Conservation (phyloP, 2,888 invertebrate species). For the Onchidella celtica region DNA sequence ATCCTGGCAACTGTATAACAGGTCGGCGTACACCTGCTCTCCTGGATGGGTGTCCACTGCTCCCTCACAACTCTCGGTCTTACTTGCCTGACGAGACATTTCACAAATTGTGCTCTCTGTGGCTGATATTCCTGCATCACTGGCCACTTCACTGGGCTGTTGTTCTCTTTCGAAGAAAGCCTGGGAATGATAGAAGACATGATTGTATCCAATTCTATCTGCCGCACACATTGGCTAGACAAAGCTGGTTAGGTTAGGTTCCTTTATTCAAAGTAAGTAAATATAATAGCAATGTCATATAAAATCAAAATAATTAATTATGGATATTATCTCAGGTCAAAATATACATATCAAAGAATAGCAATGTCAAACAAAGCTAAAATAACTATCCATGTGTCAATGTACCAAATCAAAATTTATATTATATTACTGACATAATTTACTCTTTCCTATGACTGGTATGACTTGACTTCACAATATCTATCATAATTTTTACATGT, state of each 20-base stretch:
- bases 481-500: too few relatives aligned
- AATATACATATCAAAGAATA: background rate
- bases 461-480: too few relatives aligned
- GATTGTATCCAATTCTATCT: background rate
- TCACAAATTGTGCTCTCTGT: slow-evolving; percentile 70
- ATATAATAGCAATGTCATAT: too few relatives aligned
- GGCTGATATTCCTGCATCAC: slow-evolving; percentile 58
- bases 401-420: too few relatives aligned
- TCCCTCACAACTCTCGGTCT: slow-evolving; percentile 72
- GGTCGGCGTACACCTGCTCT: slow-evolving; percentile 57
- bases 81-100: slow-evolving; percentile 74
- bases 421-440: too few relatives aligned
- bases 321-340: background rate
- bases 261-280: too few relatives aligned
- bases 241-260: background rate
- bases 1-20: slow-evolving; percentile 38
- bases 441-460: too few relatives aligned
- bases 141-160: slow-evolving; percentile 61
- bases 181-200: slow-evolving; percentile 58
- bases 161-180: slow-evolving; percentile 62
- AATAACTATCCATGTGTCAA: too few relatives aligned
- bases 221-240: background rate
- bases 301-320: too few relatives aligned
- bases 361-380: background rate
- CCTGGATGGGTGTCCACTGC: slow-evolving; percentile 56